phyloP scores from a whole-genome alignment of 2,113 vertebrate genomes.

The Heterotis niloticus region DNA sequence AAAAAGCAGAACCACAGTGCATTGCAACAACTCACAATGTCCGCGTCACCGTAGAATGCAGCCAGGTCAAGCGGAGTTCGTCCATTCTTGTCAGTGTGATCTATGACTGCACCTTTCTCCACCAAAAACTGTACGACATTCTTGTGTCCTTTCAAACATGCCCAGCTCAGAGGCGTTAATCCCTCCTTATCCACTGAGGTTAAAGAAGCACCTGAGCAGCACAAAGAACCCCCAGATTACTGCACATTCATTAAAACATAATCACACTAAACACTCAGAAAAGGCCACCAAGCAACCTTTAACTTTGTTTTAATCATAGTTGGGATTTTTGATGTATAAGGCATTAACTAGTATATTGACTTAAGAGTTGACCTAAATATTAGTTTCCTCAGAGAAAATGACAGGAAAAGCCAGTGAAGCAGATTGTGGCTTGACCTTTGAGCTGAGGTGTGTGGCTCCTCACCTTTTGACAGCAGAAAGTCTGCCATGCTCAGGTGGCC shows the following conservation, averaged over 20 bases:
- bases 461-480: slow-evolving; percentile 90
- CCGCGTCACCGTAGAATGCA: slow-evolving; percentile 91
- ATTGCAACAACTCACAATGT: slow-evolving; percentile 74
- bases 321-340: no score
- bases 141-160: slow-evolving; percentile 93
- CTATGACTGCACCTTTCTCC: slow-evolving; percentile 85
- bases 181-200: slow-evolving; percentile 92
- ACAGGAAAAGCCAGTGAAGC: no score
- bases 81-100: slow-evolving; percentile 94
- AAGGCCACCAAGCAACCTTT: slow-evolving; percentile 4
- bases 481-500: slow-evolving; percentile 89
- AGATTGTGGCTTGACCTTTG: no score
- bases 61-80: slow-evolving; percentile 91
- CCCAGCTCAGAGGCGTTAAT: slow-evolving; percentile 90
- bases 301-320: no score
- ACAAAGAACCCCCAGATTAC: slow-evolving; percentile 10
- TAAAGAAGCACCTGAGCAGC: slow-evolving; percentile 74
- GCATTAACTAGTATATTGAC: no score
- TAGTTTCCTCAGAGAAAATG: no score
- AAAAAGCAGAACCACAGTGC: neutral
- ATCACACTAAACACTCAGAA: neutral
- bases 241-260: neutral
- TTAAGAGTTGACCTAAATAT: no score
- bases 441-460: neutral
- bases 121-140: slow-evolving; percentile 85